Evolutionary conservation across 2,888 invertebrate species (phyloP).

Genomic region (Octodonta nipae): DNA sequence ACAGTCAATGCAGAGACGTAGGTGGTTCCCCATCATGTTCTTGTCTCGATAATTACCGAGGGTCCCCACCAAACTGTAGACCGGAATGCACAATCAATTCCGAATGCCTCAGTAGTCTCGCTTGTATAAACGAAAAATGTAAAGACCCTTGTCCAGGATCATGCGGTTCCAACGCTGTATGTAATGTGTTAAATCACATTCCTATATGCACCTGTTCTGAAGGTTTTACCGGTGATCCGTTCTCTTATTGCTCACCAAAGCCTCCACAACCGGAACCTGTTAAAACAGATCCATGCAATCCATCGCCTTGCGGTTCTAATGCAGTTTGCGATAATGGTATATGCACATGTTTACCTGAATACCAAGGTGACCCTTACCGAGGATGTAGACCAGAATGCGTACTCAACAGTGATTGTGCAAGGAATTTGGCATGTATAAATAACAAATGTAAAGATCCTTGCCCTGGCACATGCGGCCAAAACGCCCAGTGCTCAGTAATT

Average conservation of each 20-base stretch:
- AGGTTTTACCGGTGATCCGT: conserved; percentile 45
- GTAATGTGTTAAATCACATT: conserved; percentile 62
- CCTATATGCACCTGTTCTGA: conserved; percentile 56
- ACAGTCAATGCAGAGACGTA: conserved; percentile 43
- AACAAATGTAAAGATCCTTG: conserved; percentile 61
- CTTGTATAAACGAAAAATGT: conserved; percentile 66
- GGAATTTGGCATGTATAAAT: conserved; percentile 54
- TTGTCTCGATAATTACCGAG: conserved; percentile 49
- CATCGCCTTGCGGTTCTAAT: conserved; percentile 53
- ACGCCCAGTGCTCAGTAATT: conserved; percentile 58
- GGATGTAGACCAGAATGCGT: conserved; percentile 61
- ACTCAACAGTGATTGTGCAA: conserved; percentile 56
- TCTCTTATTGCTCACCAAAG: conserved; percentile 35
- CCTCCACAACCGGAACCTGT: conserved; percentile 13
- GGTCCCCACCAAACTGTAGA: conserved; percentile 54
- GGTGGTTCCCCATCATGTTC: conserved; percentile 50
- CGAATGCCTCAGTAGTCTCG: conserved; percentile 57
- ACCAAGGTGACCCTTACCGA: conserved; percentile 58
- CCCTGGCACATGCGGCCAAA: conserved; percentile 59
- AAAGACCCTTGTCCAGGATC: conserved; percentile 65
- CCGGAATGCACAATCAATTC: conserved; percentile 56
- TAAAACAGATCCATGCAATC: conserved; percentile 42
- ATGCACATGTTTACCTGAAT: conserved; percentile 56
- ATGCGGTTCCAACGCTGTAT: conserved; percentile 60
- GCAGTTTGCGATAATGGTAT: conserved; percentile 49